Conservation (phyloP, 2,797 vertebrate species). For the Harpagifer antarcticus region DNA sequence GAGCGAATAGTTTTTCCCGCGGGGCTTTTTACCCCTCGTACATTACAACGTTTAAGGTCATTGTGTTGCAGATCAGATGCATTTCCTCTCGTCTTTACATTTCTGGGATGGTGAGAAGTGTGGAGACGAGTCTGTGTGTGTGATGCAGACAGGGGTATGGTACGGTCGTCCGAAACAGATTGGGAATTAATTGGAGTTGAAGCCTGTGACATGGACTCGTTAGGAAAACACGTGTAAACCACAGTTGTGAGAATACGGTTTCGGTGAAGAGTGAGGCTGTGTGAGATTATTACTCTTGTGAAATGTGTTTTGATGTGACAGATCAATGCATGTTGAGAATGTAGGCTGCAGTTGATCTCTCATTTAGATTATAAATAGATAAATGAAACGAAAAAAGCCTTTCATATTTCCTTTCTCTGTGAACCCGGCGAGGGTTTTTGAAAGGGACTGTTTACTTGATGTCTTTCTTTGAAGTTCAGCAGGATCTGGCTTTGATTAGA, state of each 20-base stretch:
- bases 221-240: conserved; percentile 80
- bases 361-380: conserved; percentile 84
- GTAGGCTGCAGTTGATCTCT: conserved; percentile 79
- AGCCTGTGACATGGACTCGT: conserved; percentile 78
- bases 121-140: conserved; percentile 5
- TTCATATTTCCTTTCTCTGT: conserved; percentile 76
- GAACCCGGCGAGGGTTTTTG: conserved; percentile 72
- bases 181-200: conserved; percentile 80
- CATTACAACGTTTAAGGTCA: conserved; percentile 59
- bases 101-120: conserved; percentile 46
- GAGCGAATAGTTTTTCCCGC: conserved; percentile 56
- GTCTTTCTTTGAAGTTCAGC: conserved; percentile 92
- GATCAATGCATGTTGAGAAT: conserved; percentile 72
- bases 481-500: conserved; percentile 96
- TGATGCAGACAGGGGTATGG: conserved; percentile 48
- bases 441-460: conserved; percentile 93
- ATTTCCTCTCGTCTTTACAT: conserved; percentile 22
- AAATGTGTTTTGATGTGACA: conserved; percentile 78
- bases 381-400: conserved; percentile 74
- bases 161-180: conserved; percentile 65
- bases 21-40: conserved; percentile 54
- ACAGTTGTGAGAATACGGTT: conserved; percentile 66
- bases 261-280: conserved; percentile 53
- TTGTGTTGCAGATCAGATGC: conserved; percentile 49
- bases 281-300: conserved; percentile 71